Evolutionary conservation across 1,140 invertebrate genomes (phyloP).

Genomic region (Drosophila novamexicana): DNA sequence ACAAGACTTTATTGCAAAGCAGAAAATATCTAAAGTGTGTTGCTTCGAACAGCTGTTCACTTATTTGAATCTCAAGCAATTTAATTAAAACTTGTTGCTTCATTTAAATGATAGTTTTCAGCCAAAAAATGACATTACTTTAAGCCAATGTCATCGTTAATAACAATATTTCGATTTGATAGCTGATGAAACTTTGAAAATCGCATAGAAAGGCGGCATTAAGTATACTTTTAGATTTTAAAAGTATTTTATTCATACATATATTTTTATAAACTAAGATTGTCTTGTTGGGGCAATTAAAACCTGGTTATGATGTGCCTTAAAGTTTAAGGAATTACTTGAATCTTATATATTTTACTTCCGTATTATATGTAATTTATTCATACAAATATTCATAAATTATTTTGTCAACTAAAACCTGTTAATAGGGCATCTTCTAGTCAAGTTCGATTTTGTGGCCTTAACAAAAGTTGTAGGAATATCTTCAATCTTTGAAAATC

Average conservation of each 20-base stretch:
- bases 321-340: no score
- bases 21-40: neutral
- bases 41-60: conserved; percentile 24
- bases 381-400: no score
- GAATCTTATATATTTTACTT: neutral
- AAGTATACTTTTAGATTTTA: neutral
- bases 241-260: no score
- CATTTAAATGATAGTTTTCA: neutral
- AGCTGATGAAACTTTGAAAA: neutral
- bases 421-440: no score
- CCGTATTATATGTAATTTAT: no score
- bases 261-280: no score
- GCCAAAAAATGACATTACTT: neutral
- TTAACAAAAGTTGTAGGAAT: no score
- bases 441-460: no score
- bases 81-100: neutral
- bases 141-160: neutral
- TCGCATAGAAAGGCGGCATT: neutral
- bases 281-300: no score
- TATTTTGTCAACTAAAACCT: no score
- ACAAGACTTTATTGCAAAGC: neutral
- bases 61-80: conserved; percentile 12
- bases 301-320: no score
- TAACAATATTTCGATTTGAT: neutral
- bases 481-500: no score